Base-by-base conservation (phyloP, 2,888 invertebrate genomes). In the Desoria tigrina region DNA sequence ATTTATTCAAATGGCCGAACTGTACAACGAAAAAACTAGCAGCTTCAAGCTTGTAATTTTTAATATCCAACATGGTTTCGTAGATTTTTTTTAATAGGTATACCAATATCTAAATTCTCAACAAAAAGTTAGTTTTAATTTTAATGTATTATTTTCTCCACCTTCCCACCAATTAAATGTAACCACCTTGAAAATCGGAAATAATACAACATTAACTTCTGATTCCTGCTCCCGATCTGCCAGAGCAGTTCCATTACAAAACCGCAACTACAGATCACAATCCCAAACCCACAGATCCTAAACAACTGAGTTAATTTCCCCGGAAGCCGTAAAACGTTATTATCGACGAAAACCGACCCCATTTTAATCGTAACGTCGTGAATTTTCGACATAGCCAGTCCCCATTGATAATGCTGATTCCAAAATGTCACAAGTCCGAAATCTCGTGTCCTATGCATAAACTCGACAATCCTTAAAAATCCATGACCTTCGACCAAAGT, bases 241-340 rank as follows among this genome's bases (percentile, higher is more conserved):
- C n/a, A n/a, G n/a, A n/a, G n/a, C n/a, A n/a, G n/a, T n/a, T n/a
- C n/a, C n/a, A n/a, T n/a, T 45, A 6, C 23, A 4, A 45, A 21
- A 4, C 45, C 32, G 11, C 32, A 32, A 32, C 11, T 32, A 11
- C 32, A n/a, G 21, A 16, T 18, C 9, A 45, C 4, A 9, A 45
- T 9, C 9, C 45, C 45, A 45, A 45, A 11, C 23, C 23, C 3
- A 51, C 3, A 21, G 4, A 51, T 51, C 4, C 3, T 6, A 27
- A 51, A 51, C 21, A 51, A 23, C 16, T 51, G 51, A 4, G 23
- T 21, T 18, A 27, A 4, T 51, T 51, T 51, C 27, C 27, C 51
- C 7, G 21, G 6, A 6, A 51, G 23, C 16, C 23, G 7, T 23
- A 51, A 23, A 4, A 14, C 51, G 21, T 23, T 27, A 6, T 4